Evolutionary conservation across 2,888 invertebrate species (phyloP), one percentile per base, ranked within the genome.

Genomic region (Deilephila porcellus): DNA sequence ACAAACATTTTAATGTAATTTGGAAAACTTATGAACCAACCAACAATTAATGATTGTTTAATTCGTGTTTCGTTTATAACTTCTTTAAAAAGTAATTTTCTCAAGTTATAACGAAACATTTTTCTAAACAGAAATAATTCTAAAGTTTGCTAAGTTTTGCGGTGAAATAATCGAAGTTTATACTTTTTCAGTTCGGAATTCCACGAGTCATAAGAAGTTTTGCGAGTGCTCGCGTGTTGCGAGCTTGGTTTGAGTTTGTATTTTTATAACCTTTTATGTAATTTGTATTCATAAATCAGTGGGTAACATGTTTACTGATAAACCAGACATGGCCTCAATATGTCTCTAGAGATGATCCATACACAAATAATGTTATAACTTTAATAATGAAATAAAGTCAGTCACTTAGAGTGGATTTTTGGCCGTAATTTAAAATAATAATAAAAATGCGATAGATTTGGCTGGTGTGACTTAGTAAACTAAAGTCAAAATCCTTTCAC

Each of bases 91-190:
- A 52, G 25, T 67, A 25, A 52, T 67, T 67, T 67, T 4, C 25
- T 25, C 67, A 25, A 20, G 17, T 11, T 25, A 17, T 25, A 25
- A 25, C 1, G 14, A 6, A 67, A 67, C 20, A 52, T 20, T 52
- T 60, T 67, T 45, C 17, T 63, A 67, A 67, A 67, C 52, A 25
- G 25, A 67, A 64, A 45, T 64, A 64, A 52, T 67, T 67, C 45
- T 14, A 17, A 45, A 52, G 63, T 63, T 63, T 4, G 3, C 37
- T 63, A 34, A 37, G 63, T 63, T 52, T 67, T 52, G 25, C 19
- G 45, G 45, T 19, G 52, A 52, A 25, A 67, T 52, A 67, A 67
- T 52, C 4, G 17, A 52, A 67, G 25, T 52, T 67, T 25, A 17
- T 52, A 52, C 45, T 25, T 67, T 25, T 52, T 37, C 62, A 37